Evolutionary conservation across 2,797 vertebrate genomes (phyloP).

Genomic region (Crenichthys baileyi): DNA sequence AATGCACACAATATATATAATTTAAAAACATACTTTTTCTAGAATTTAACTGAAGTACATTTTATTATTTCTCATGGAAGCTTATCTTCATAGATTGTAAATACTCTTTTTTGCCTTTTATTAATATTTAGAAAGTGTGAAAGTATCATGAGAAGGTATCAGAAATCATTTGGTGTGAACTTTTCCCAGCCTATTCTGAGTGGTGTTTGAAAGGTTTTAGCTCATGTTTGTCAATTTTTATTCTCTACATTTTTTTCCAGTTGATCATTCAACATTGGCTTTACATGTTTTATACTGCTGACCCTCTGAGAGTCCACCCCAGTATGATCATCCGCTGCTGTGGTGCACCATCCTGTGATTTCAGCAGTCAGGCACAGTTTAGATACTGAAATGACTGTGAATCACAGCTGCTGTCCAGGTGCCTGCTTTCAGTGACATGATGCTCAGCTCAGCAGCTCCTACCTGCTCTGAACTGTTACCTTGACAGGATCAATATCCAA

Average conservation of each 20-base stretch:
- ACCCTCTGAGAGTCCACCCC: constrained; percentile 9
- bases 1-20: no score
- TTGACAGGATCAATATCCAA: constrained; percentile 78
- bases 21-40: background rate
- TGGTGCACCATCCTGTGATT: constrained; percentile 13
- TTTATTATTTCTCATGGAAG: background rate
- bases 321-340: constrained; percentile 2
- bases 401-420: constrained; percentile 18
- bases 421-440: constrained; percentile 46
- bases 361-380: constrained; percentile 28
- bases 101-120: background rate
- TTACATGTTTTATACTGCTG: background rate
- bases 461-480: constrained; percentile 47
- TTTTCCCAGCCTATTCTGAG: background rate
- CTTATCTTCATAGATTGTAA: background rate
- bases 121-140: background rate
- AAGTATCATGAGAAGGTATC: background rate
- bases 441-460: constrained; percentile 49
- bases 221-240: background rate
- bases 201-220: background rate
- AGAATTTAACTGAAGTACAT: background rate
- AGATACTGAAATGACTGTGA: constrained; percentile 34
- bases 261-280: constrained; percentile 12
- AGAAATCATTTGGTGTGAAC: background rate
- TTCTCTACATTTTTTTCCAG: constrained; percentile 3